phyloP scores from a whole-genome alignment of 2,113 vertebrate species.

The Uria lomvia region DNA sequence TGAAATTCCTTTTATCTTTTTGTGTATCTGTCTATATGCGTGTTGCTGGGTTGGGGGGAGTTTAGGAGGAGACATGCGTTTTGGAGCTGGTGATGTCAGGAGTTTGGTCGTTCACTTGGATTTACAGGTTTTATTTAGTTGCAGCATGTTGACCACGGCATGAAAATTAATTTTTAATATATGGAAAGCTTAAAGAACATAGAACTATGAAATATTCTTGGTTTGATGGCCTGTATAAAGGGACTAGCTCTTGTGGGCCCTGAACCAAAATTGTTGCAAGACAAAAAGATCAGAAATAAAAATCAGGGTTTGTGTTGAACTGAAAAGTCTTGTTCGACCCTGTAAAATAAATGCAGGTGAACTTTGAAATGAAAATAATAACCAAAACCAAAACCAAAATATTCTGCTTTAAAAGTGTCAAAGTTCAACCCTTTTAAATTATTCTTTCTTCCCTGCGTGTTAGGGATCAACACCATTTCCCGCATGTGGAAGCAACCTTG shows the following conservation, averaged over 20 bases:
- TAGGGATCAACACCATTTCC: background rate
- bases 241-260: background rate
- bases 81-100: background rate
- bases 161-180: background rate
- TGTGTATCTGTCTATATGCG: background rate
- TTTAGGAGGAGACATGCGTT: background rate
- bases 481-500: background rate
- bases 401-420: background rate
- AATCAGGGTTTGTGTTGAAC: background rate
- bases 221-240: background rate
- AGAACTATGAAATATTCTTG: background rate
- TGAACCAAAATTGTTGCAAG: background rate
- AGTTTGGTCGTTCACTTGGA: background rate
- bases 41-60: background rate
- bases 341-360: background rate
- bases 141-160: background rate
- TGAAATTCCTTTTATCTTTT: background rate
- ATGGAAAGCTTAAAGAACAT: background rate
- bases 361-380: background rate
- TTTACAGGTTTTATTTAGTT: background rate
- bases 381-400: background rate
- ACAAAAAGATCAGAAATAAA: background rate
- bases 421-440: background rate
- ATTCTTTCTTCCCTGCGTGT: background rate
- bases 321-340: background rate